phyloP scores from a whole-genome alignment of 2,888 invertebrate species.

The Drosophila mettleri region DNA sequence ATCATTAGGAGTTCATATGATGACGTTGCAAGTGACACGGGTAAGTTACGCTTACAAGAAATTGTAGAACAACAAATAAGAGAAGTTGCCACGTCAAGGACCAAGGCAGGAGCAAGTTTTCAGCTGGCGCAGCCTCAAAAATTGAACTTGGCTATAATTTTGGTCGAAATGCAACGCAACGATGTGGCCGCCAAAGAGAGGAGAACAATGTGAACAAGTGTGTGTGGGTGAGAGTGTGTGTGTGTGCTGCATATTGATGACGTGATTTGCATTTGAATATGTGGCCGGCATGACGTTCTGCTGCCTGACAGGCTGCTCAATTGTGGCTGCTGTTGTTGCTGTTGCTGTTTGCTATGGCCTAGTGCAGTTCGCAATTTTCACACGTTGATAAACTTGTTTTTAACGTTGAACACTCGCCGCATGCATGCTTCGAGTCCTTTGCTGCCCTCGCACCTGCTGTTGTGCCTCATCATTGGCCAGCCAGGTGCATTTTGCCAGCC shows the following conservation, averaged over 20 bases:
- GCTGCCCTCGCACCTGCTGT: constrained; percentile 19
- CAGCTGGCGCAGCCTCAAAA: constrained; percentile 51
- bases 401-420: constrained; percentile 54
- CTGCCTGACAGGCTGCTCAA: constrained; percentile 21
- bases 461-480: constrained; percentile 45
- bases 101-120: constrained; percentile 21
- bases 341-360: constrained; percentile 48
- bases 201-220: constrained; percentile 20
- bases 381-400: constrained; percentile 80
- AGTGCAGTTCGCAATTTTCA: constrained; percentile 72
- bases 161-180: constrained; percentile 71
- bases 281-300: constrained; percentile 50
- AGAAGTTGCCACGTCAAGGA: constrained; percentile 25
- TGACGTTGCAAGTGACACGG: constrained; percentile 64
- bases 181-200: constrained; percentile 33
- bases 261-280: constrained; percentile 82
- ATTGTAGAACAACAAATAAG: constrained; percentile 19
- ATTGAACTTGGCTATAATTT: constrained; percentile 71
- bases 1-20: constrained; percentile 57
- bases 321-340: constrained; percentile 23
- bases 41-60: constrained; percentile 46
- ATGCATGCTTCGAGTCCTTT: constrained; percentile 1
- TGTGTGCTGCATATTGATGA: constrained; percentile 76
- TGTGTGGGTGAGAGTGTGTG: constrained; percentile 16
- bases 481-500: constrained; percentile 31